Conservation (phyloP, 2,888 invertebrate species). For the Pelosia muscerda region DNA sequence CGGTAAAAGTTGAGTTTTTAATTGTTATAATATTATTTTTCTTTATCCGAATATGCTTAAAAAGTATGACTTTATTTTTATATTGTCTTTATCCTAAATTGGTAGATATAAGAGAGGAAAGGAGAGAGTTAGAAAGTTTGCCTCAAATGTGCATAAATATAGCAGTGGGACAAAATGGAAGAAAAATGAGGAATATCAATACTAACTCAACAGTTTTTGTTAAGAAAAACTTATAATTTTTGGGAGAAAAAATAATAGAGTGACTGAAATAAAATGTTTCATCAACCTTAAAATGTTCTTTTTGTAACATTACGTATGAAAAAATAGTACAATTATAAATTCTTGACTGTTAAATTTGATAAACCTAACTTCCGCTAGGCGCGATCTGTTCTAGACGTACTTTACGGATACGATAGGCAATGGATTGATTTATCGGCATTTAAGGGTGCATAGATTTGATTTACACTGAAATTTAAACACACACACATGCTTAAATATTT, state of each 20-base stretch:
- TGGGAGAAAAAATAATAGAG: background rate
- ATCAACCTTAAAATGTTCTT: too few relatives aligned
- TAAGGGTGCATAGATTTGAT: too few relatives aligned
- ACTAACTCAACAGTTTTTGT: background rate
- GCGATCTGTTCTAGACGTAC: too few relatives aligned
- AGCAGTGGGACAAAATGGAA: background rate
- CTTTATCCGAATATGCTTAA: background rate
- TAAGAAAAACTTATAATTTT: too few relatives aligned
- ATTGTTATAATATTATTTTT: background rate
- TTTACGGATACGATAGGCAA: too few relatives aligned
- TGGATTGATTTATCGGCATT: too few relatives aligned
- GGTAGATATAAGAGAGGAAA: background rate
- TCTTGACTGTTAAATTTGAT: too few relatives aligned
- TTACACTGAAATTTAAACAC: background rate
- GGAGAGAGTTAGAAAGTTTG: background rate
- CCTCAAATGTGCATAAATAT: background rate
- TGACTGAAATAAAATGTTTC: too few relatives aligned
- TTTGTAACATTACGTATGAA: too few relatives aligned
- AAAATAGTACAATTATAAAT: too few relatives aligned
- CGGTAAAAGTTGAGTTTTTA: background rate
- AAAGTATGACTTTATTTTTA: background rate
- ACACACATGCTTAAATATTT: background rate
- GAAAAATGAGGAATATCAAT: background rate
- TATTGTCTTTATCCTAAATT: background rate
- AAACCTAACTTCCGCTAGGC: too few relatives aligned